Base-by-base conservation (phyloP, 2,797 vertebrate species). In the Adrianichthys oophorus region DNA sequence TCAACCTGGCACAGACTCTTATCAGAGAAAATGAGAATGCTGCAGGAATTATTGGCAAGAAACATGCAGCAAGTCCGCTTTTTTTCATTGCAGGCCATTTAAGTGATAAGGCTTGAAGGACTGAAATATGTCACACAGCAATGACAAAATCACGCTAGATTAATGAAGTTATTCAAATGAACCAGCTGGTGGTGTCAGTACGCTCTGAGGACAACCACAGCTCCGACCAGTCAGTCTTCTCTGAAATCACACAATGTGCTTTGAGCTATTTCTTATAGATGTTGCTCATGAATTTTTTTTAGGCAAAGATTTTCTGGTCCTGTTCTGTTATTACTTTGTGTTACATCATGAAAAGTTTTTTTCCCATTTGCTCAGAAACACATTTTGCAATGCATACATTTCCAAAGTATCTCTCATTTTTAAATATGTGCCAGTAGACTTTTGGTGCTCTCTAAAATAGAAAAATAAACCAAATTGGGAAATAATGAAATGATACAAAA, bases 11-110 rank as follows among this genome's bases (percentile, higher is more conserved):
- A 48, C 32, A 10, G 29, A 59, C 15, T 1, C 45, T 68, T 69
- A 79, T 75, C 68, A 23, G 59, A 41, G 73, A 44, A 72, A 64
- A 52, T 62, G 46, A 83, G 50, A 73, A 66, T 29, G 56, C 70
- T 58, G 58, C 42, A n/a, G 52, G 52, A 48, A 59, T 61, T 41
- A 26, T 65, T 47, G 4, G 7, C 15, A 42, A 48, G 64, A 43
- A 69, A 49, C 29, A 62, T 59, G 52, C 32, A 70, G 17, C 1
- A n/a, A 68, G 57, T 53, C 65, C 56, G 74, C 65, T 72, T 76
- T 80, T 78, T 69, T 72, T 59, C 62, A 37, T 62, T 43, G 41
- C 51, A 63, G 48, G 62, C 68, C 74, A 80, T 86, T 82, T 73
- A 52, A 48, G 61, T 76, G 54, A 83, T 70, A 70, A 73, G 48